A percentile compares a stretch with the other conserved stretches of the same genome.
Evolutionary conservation across 2,888 invertebrate genomes (phyloP).

Genomic region (Drosophila merina): DNA sequence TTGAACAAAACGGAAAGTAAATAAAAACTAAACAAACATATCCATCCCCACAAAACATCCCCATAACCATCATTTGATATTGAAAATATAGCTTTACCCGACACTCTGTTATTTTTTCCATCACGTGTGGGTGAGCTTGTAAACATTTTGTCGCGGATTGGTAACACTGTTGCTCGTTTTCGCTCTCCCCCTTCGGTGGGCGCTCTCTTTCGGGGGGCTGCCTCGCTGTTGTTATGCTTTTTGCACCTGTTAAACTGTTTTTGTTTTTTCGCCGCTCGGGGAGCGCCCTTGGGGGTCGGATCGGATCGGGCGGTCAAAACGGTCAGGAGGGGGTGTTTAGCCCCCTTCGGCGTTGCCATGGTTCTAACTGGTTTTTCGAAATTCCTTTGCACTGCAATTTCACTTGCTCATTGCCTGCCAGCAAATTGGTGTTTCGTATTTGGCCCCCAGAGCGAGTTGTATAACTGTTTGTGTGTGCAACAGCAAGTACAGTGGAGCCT

Average conservation of each 20-base stretch:
- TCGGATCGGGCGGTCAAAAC: slow-evolving; percentile 3
- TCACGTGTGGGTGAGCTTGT: slow-evolving; percentile 2
- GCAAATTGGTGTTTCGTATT: slow-evolving; percentile 17
- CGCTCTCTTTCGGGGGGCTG: slow-evolving; percentile 32
- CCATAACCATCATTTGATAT: background rate
- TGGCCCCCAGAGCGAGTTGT: slow-evolving; percentile 57
- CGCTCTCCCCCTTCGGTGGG: background rate
- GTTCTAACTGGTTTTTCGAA: slow-evolving; percentile 68
- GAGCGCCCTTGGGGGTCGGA: slow-evolving; percentile 1
- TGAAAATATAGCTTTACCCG: background rate
- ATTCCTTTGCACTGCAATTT: slow-evolving; percentile 66
- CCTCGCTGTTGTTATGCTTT: slow-evolving; percentile 52
- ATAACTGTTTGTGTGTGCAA: slow-evolving; percentile 52
- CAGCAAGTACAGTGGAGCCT: slow-evolving; percentile 18
- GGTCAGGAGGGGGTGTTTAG: background rate
- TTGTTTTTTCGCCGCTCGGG: slow-evolving; percentile 44
- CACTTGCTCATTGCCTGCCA: slow-evolving; percentile 52
- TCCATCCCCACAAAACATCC: background rate
- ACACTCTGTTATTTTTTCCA: background rate
- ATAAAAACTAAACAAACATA: background rate
- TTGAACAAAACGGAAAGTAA: background rate
- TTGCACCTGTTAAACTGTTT: slow-evolving; percentile 77
- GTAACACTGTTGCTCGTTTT: slow-evolving; percentile 1
- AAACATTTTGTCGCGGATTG: background rate
- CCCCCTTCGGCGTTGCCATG: slow-evolving; percentile 31